Evolutionary conservation across 1,140 invertebrate genomes (phyloP).

Genomic region (Stratiolaelaps scimitus): DNA sequence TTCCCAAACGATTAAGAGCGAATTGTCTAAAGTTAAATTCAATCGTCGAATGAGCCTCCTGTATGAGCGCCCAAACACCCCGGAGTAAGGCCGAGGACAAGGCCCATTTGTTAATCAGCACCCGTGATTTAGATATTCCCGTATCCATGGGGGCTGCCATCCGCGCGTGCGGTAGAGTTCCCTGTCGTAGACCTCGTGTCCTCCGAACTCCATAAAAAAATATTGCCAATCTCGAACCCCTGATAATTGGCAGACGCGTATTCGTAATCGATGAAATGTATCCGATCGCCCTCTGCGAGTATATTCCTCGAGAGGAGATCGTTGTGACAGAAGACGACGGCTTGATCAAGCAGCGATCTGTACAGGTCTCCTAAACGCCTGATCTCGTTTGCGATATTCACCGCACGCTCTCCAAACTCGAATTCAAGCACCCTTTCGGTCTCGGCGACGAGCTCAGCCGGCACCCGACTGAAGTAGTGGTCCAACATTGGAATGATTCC

Average conservation of each 20-base stretch:
- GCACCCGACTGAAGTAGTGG: slow-evolving; percentile 32
- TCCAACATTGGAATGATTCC: slow-evolving; percentile 20
- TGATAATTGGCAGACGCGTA: slow-evolving; percentile 88
- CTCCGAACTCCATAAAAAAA: slow-evolving; percentile 24
- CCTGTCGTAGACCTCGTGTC: slow-evolving; percentile 48
- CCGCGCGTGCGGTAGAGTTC: slow-evolving; percentile 61
- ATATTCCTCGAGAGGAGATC: slow-evolving; percentile 90
- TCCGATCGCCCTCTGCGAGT: slow-evolving; percentile 56
- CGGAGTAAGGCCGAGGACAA: slow-evolving; percentile 74
- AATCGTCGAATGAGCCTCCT: slow-evolving; percentile 74
- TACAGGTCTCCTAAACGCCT: too few species aligned
- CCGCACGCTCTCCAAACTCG: too few species aligned
- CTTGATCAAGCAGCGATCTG: too few species aligned
- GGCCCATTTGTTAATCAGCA: slow-evolving; percentile 64
- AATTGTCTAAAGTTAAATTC: slow-evolving; percentile 66
- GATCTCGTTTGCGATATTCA: too few species aligned
- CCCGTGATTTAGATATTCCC: slow-evolving; percentile 59
- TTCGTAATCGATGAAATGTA: slow-evolving; percentile 95
- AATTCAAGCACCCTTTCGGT: slow-evolving; percentile 35
- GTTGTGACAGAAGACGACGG: slow-evolving; percentile 90
- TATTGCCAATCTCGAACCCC: slow-evolving; percentile 86
- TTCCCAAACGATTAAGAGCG: not conserved
- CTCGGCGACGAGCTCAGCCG: slow-evolving; percentile 29
- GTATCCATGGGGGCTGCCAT: slow-evolving; percentile 69
- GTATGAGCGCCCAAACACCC: slow-evolving; percentile 82